Conservation (phyloP, 2,888 invertebrate genomes). For the Alloscopus bannaensis region DNA sequence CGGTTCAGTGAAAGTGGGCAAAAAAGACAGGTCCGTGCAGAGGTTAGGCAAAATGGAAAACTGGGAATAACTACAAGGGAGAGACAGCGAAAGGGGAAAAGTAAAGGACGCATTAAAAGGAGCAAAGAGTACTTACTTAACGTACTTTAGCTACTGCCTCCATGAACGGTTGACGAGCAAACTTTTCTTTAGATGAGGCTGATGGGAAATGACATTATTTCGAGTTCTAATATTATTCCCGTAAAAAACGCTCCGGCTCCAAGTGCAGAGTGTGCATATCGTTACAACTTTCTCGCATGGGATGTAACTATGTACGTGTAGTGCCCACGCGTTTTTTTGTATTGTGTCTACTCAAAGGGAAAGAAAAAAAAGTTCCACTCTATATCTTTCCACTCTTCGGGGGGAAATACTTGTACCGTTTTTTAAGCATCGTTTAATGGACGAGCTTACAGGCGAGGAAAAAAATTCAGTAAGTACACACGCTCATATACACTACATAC, state of each 20-base stretch:
- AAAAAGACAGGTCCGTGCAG: not conserved
- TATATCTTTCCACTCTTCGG: no score
- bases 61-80: constrained; percentile 8
- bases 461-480: no score
- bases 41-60: constrained; percentile 13
- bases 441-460: no score
- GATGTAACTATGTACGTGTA: no score
- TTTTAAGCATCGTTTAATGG: no score
- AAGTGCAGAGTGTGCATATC: not conserved
- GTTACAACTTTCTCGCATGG: no score
- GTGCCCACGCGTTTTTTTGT: no score
- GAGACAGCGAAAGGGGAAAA: constrained; percentile 3
- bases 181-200: constrained; percentile 40
- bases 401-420: no score
- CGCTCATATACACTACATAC: no score
- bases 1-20: not conserved
- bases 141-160: constrained; percentile 10
- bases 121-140: constrained; percentile 24
- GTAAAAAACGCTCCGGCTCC: not conserved
- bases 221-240: constrained; percentile 10
- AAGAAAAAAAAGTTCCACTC: no score
- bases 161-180: constrained; percentile 51
- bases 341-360: no score
- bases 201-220: constrained; percentile 65
- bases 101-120: constrained; percentile 16